These are phyloP conservation scores for Crematogaster levior DNA, from an alignment of 2,888 invertebrate genomes.

Conservation along the genomic window DNA sequence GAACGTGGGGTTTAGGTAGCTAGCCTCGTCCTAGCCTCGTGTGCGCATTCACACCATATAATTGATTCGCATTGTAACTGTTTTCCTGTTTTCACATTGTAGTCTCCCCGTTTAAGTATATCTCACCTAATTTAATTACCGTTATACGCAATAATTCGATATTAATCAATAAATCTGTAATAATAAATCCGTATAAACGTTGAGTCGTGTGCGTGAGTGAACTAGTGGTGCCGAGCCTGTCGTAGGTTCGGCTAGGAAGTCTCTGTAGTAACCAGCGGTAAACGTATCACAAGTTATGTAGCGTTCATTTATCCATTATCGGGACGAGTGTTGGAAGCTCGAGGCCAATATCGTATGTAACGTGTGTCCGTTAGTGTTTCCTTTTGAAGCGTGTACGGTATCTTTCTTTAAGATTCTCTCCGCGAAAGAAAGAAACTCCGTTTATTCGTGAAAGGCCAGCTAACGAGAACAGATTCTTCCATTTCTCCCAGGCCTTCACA, in stretches of 20 bases:
- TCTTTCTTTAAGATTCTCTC: background rate
- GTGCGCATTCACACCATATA: constrained; percentile 76
- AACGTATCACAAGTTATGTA: constrained; percentile 85
- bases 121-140: constrained; percentile 80
- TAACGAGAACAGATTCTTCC: background rate
- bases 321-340: constrained; percentile 77
- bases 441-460: background rate
- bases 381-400: no score
- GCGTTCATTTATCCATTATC: constrained; percentile 84
- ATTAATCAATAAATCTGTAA: constrained; percentile 83
- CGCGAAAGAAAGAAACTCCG: background rate
- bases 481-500: background rate
- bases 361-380: background rate
- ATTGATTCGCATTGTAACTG: constrained; percentile 62
- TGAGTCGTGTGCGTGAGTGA: constrained; percentile 85
- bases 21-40: constrained; percentile 86
- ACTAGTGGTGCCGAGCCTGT: constrained; percentile 84
- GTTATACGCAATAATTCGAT: constrained; percentile 80
- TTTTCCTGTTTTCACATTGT: constrained; percentile 47
- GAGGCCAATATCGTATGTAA: constrained; percentile 55
- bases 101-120: constrained; percentile 66
- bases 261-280: constrained; percentile 86
- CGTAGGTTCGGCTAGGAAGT: constrained; percentile 84
- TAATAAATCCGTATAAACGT: constrained; percentile 83
- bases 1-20: constrained; percentile 82